Conservation (phyloP, 2,113 vertebrate genomes). For the Gambusia holbrooki region DNA sequence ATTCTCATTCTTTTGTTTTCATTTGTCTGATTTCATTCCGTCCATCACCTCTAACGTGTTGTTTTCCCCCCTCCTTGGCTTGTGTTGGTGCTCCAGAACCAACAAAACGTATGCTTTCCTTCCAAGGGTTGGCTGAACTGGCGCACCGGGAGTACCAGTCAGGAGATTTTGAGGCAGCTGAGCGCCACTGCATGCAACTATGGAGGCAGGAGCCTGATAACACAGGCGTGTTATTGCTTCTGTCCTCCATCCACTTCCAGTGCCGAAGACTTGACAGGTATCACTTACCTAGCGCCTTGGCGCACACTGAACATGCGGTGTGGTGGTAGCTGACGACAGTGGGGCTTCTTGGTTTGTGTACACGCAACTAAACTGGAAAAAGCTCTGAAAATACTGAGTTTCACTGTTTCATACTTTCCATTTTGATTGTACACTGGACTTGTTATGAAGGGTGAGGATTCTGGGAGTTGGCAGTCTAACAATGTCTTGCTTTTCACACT, state of each 20-base stretch:
- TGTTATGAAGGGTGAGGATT: background rate
- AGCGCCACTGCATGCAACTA: constrained; percentile 99
- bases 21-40: constrained; percentile 80
- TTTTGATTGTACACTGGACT: background rate
- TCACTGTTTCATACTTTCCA: background rate
- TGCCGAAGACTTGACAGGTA: constrained; percentile 99
- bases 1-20: constrained; percentile 53
- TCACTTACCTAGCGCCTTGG: constrained; percentile 42
- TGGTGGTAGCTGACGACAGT: constrained; percentile 24
- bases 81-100: constrained; percentile 99
- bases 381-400: constrained; percentile 12
- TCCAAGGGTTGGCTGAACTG: constrained; percentile 99
- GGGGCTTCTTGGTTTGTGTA: constrained; percentile 25
- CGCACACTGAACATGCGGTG: constrained; percentile 20
- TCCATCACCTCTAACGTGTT: constrained; percentile 94
- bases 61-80: constrained; percentile 86
- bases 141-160: constrained; percentile 99
- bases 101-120: constrained; percentile 99
- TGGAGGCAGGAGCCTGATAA: constrained; percentile 99
- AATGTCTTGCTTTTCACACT: background rate
- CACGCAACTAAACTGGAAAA: constrained; percentile 17
- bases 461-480: background rate
- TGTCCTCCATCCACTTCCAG: constrained; percentile 99
- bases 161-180: constrained; percentile 98
- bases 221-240: constrained; percentile 94